Conservation (phyloP, 1,140 invertebrate genomes). For the Carcinoscorpius rotundicauda region DNA sequence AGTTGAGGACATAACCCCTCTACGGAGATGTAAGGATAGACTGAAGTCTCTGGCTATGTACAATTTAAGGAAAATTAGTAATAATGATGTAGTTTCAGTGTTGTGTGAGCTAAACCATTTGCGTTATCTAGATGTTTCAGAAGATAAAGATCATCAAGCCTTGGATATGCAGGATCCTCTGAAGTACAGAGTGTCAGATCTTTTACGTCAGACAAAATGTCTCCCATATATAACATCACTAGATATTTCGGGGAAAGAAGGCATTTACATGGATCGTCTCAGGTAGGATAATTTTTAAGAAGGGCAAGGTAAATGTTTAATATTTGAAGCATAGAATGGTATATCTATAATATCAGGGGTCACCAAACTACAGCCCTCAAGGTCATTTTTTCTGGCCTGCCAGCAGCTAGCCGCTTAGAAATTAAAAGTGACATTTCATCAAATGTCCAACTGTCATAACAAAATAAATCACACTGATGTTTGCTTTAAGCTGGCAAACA, state of each 20-base stretch:
- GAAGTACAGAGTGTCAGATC: conserved; percentile 37
- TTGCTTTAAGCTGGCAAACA: too few relatives aligned
- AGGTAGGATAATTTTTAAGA: conserved; percentile 21
- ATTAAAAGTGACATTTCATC: too few relatives aligned
- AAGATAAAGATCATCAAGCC: conserved; percentile 40
- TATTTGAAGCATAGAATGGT: too few relatives aligned
- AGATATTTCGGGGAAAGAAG: conserved; percentile 54
- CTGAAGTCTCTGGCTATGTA: conserved; percentile 50
- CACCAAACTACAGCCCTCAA: too few relatives aligned
- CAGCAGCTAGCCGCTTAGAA: too few relatives aligned
- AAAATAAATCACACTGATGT: too few relatives aligned
- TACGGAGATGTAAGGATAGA: conserved; percentile 47
- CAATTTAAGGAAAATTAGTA: conserved; percentile 43
- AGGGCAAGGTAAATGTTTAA: background rate
- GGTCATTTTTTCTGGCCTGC: too few relatives aligned
- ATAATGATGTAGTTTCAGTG: conserved; percentile 38
- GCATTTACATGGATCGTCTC: conserved; percentile 41
- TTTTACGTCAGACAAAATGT: conserved; percentile 37
- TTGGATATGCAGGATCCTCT: conserved; percentile 35
- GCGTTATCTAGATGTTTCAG: conserved; percentile 50
- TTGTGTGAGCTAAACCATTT: conserved; percentile 46
- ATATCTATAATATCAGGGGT: too few relatives aligned
- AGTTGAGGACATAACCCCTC: conserved; percentile 51
- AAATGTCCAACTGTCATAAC: too few relatives aligned
- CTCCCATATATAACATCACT: conserved; percentile 49